Base-by-base conservation (phyloP, 2,797 vertebrate species). In the Clarias pachynema region DNA sequence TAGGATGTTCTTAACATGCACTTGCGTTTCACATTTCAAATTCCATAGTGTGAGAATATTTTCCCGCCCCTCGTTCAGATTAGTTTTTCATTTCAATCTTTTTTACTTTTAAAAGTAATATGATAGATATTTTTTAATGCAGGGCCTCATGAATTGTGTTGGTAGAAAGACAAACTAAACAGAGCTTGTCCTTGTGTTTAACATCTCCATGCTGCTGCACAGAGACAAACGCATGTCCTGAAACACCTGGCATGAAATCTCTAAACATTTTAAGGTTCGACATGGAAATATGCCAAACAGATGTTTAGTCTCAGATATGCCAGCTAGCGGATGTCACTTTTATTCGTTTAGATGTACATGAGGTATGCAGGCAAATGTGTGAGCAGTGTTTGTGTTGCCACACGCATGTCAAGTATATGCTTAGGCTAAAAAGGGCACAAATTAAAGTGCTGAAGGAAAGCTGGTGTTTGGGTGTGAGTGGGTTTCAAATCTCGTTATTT, bases 241-340 rank as follows among this genome's bases (percentile, higher is more conserved):
- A 16, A 79, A 68, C 31, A 81, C 40, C 49, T 69, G 65, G 12
- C 65, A 57, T 24, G 60, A 49, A 18, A 63, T 63, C 59, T 63
- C 34, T 44, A 62, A 79, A 63, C 24, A 79, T 79, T 79, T 79
- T 44, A 44, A 26, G 24, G 34, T 37, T 18, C 1, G 8, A 80
- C 16, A 49, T 18, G 34, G 37, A 63, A 79, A 65, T 79, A 80
- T 65, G 60, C 60, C 37, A 65, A 40, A 29, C 78, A 29, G 78
- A 63, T 44, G 37, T 80, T 80, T 65, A 40, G n/a, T 49, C 40
- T 63, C 37, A 49, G 78, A 63, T 79, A 14, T 79, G 34, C 78
- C 78, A 63, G 37, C 14, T 26, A 26, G 59, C 10, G 34, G 22
- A 40, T 63, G 59, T 20, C 78, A 79, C 2, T 40, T 40, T 24